Conservation (phyloP, 1,140 invertebrate species). For the Nomia melanderi region DNA sequence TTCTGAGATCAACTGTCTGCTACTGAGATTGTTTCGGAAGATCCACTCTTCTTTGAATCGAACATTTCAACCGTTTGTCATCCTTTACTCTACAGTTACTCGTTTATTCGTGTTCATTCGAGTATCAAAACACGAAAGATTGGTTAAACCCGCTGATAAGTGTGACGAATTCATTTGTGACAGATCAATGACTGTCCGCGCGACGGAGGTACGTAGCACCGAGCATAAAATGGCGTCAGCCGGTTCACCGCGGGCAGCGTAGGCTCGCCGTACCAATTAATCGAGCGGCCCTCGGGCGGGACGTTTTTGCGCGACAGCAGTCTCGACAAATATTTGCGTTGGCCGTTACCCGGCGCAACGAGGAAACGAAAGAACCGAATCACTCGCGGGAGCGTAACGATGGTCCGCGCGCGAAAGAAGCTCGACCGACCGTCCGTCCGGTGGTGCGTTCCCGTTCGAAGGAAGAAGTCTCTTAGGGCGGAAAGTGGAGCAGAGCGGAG, state of each 20-base stretch:
- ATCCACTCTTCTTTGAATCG: too few species aligned
- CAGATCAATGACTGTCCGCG: too few species aligned
- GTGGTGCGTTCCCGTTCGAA: slow-evolving; percentile 8
- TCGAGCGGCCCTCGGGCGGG: background rate
- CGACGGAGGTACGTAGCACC: too few species aligned
- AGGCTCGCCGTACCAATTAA: slow-evolving; percentile 24
- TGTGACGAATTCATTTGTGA: too few species aligned
- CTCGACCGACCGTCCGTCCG: too few species aligned
- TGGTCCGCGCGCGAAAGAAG: slow-evolving; percentile 10
- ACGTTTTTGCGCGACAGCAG: background rate
- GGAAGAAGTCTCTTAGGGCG: slow-evolving; percentile 24
- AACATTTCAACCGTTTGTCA: too few species aligned
- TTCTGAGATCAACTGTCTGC: too few species aligned
- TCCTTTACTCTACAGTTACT: too few species aligned
- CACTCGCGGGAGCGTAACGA: slow-evolving; percentile 1
- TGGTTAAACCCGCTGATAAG: too few species aligned
- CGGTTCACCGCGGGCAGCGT: background rate
- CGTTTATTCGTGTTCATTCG: too few species aligned
- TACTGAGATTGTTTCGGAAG: too few species aligned
- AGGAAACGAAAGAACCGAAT: background rate
- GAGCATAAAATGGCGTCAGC: background rate
- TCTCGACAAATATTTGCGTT: slow-evolving; percentile 46
- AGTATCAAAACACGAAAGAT: too few species aligned
- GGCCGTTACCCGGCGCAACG: slow-evolving; percentile 29
- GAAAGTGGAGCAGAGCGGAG: slow-evolving; percentile 44